Percentiles rank a stretch among this genome's conserved stretches.
These are phyloP conservation scores for Dendrolimus punctatus DNA, from an alignment of 1,140 invertebrate genomes.

Conservation along the genomic window DNA sequence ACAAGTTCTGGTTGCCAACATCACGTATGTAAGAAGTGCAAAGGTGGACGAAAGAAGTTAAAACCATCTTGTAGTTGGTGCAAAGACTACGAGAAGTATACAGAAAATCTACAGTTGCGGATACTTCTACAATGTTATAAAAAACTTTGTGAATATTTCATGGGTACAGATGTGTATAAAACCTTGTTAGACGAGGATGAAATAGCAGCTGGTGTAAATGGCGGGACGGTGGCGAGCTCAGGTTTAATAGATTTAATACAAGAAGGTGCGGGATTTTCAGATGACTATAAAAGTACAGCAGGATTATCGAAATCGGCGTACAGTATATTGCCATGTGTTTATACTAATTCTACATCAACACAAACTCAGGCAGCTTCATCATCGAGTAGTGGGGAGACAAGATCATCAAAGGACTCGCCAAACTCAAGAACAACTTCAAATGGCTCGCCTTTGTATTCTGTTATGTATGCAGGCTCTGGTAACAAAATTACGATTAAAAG, in stretches of 20 bases:
- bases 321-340: constrained; percentile 81
- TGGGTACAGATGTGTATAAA: constrained; percentile 79
- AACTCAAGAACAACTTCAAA: constrained; percentile 76
- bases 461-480: constrained; percentile 83
- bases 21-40: constrained; percentile 86
- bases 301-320: constrained; percentile 80
- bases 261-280: constrained; percentile 84
- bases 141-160: constrained; percentile 88
- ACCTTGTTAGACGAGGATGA: constrained; percentile 73
- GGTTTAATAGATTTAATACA: constrained; percentile 83
- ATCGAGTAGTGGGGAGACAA: constrained; percentile 47
- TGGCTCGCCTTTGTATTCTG: constrained; percentile 82
- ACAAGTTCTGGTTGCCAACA: constrained; percentile 88
- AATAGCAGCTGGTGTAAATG: constrained; percentile 54
- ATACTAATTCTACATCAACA: constrained; percentile 78
- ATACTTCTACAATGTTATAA: constrained; percentile 91
- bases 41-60: constrained; percentile 87
- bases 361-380: constrained; percentile 73
- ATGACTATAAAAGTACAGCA: constrained; percentile 81
- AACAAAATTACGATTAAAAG: constrained; percentile 89
- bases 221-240: constrained; percentile 67
- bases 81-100: constrained; percentile 86
- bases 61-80: constrained; percentile 90
- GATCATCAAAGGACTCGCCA: constrained; percentile 55
- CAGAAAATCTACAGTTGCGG: constrained; percentile 86